phyloP scores from a whole-genome alignment of 1,140 invertebrate genomes.

The Drosophila parabipectinata region DNA sequence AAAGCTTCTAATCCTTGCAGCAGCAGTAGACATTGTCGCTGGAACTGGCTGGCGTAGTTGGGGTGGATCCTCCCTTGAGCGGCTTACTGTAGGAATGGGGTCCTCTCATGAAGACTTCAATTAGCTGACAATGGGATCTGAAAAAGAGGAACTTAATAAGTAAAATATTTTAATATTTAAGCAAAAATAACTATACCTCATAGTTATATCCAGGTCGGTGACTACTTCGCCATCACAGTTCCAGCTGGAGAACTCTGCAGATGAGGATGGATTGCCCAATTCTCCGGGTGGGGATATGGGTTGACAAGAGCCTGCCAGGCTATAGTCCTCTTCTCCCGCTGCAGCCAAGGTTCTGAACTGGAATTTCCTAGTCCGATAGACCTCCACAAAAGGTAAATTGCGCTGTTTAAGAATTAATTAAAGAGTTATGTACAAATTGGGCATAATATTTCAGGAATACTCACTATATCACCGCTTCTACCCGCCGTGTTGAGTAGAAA shows the following conservation, averaged over 20 bases:
- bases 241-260: constrained; percentile 87
- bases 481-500: constrained; percentile 88
- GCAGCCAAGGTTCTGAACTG: constrained; percentile 86
- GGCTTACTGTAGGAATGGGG: constrained; percentile 76
- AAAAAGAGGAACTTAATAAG: constrained; percentile 4
- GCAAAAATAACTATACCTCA: constrained; percentile 85
- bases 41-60: constrained; percentile 63
- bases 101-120: constrained; percentile 86
- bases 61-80: constrained; percentile 34
- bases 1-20: constrained; percentile 67
- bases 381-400: constrained; percentile 90
- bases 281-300: constrained; percentile 56
- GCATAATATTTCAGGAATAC: constrained; percentile 40
- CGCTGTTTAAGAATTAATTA: constrained; percentile 85
- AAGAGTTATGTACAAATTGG: constrained; percentile 18
- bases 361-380: constrained; percentile 90
- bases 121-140: constrained; percentile 85
- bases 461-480: constrained; percentile 86
- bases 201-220: constrained; percentile 87
- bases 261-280: constrained; percentile 23
- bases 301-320: constrained; percentile 75
- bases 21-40: constrained; percentile 75
- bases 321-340: constrained; percentile 63
- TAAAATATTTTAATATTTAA: neutral
- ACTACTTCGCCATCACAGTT: constrained; percentile 95